Base-by-base conservation (phyloP, 2,888 invertebrate genomes). In the Kuschelorhynchus macadamiae region DNA sequence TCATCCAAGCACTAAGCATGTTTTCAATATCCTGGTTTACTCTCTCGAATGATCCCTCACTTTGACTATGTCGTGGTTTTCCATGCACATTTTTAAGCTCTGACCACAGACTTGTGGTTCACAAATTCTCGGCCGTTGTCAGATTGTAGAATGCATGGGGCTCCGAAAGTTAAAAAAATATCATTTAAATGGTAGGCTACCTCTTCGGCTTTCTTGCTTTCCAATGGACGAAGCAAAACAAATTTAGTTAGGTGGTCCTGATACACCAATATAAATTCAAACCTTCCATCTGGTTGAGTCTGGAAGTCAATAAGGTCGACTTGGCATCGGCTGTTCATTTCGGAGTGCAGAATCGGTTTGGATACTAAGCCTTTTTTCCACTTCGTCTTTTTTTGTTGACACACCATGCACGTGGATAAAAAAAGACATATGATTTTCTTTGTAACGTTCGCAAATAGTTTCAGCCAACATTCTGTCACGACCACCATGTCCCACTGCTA, bases 201-300 rank as follows among this genome's bases (percentile, higher is more conserved):
- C 18, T 39, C 39, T 12, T 46, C 20, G 7, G 46, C 32, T 65
- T 67, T 65, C 63, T 82, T 81, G 2, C 72, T 77, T 73, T 77
- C 69, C 16, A 84, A 67, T 2, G 82, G 60, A 50, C 81, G 72
- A 4, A 84, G 72, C n/a, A 75, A 44, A 16, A 82, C 76, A 75
- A 83, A 83, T 36, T 36, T 36, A 8, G 36, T 52, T 32, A 52
- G 36, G 20, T 52, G 20, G 32, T 52, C 36, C n/a, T 20, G 25
- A 25, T 25, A 49, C 25, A 49, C 32, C 30, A 49, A n/a, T 16
- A 49, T 49, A 49, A 49, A 30, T 32, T 49, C 30, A 49, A 55
- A 55, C 14, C 41, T 41, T 55, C 42, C 42, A 55, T 55, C 55
- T 20, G 41, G 39, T 39, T 53, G 53, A 12, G 53, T 53, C 25